Evolutionary conservation across 2,113 vertebrate species (phyloP).

Genomic region (Cavia porcellus): DNA sequence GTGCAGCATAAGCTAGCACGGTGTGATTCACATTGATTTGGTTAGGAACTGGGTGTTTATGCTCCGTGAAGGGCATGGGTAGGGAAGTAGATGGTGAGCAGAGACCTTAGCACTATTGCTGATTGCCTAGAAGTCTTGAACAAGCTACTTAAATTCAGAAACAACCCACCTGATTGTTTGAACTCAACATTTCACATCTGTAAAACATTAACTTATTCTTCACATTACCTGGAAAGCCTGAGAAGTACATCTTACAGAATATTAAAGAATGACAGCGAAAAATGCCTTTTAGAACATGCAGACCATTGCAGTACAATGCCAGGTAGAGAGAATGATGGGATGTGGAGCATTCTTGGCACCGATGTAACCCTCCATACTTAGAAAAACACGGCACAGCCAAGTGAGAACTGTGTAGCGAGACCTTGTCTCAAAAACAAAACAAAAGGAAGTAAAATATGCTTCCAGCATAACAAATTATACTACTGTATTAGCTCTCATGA

Average conservation of each 20-base stretch:
- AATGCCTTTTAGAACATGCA: not conserved
- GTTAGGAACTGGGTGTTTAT: not conserved
- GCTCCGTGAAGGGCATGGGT: slow-evolving; percentile 7
- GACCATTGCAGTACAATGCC: not conserved
- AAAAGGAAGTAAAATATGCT: slow-evolving; percentile 20
- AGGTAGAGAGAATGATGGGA: not conserved
- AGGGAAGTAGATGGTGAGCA: not conserved
- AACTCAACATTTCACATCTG: slow-evolving; percentile 5
- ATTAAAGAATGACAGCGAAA: slow-evolving; percentile 38
- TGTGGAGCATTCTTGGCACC: not conserved
- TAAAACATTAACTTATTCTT: slow-evolving; percentile 46
- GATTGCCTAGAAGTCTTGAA: not conserved
- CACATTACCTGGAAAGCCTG: not conserved
- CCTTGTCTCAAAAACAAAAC: not conserved
- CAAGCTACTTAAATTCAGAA: slow-evolving; percentile 31
- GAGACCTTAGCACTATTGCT: not conserved
- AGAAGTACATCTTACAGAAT: not conserved
- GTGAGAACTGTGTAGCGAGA: not conserved
- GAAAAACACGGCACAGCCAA: too few species aligned
- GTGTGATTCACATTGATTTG: not conserved
- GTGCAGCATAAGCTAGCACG: slow-evolving; percentile 18
- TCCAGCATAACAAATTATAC: slow-evolving; percentile 51
- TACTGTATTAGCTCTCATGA: not conserved
- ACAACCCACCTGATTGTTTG: not conserved
- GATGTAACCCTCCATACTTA: not conserved